Percentiles rank a stretch among this genome's conserved stretches.
These are phyloP conservation scores for Parochlus steinenii DNA, from an alignment of 2,888 invertebrate genomes.

Conservation along the genomic window DNA sequence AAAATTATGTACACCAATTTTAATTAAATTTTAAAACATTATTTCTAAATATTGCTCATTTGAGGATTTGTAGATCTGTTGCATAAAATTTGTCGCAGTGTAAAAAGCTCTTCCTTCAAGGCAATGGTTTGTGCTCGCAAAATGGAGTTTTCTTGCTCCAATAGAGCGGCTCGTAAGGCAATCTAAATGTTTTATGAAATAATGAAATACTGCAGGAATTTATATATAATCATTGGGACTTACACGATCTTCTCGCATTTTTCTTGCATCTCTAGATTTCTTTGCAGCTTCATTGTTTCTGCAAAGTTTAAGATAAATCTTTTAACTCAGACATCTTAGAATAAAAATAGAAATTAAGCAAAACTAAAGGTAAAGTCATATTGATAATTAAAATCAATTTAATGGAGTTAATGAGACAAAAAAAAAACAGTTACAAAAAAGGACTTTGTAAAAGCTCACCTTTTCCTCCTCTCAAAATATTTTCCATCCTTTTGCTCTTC, in stretches of 20 bases:
- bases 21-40: no score
- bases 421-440: no score
- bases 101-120: slow-evolving; percentile 59
- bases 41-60: no score
- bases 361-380: no score
- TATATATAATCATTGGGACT: slow-evolving; percentile 13
- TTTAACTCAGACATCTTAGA: no score
- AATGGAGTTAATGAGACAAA: no score
- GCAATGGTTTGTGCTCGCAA: slow-evolving; percentile 67
- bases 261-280: slow-evolving; percentile 75
- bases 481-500: slow-evolving; percentile 76
- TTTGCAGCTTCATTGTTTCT: slow-evolving; percentile 88
- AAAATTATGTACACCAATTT: no score
- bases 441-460: no score
- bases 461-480: slow-evolving; percentile 70
- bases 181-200: slow-evolving; percentile 37
- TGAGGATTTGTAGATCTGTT: no score
- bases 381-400: no score
- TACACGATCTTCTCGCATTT: slow-evolving; percentile 74
- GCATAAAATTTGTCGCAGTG: slow-evolving; percentile 44
- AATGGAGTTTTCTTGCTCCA: slow-evolving; percentile 80
- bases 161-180: slow-evolving; percentile 63
- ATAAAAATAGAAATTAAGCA: no score
- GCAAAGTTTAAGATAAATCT: no score
- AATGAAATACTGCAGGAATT: slow-evolving; percentile 3